Evolutionary conservation across 2,113 vertebrate genomes (phyloP).

Genomic region (Sylvilagus bachmani): DNA sequence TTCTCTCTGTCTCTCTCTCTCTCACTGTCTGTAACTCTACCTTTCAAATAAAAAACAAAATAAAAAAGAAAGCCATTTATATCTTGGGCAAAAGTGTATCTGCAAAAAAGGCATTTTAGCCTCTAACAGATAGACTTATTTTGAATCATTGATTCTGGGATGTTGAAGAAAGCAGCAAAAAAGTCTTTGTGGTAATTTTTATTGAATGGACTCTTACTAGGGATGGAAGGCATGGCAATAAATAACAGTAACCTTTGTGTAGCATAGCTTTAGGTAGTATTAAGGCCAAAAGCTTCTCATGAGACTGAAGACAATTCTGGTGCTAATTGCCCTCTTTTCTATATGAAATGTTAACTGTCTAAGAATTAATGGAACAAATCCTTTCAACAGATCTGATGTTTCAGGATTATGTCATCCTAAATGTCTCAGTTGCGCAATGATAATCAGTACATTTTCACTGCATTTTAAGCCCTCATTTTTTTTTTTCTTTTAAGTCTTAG

Average conservation of each 20-base stretch:
- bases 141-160: slow-evolving; percentile 83
- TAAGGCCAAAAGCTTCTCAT: slow-evolving; percentile 79
- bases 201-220: slow-evolving; percentile 78
- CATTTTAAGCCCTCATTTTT: neutral
- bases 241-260: slow-evolving; percentile 85
- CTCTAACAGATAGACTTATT: slow-evolving; percentile 75
- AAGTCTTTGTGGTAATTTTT: slow-evolving; percentile 76
- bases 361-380: slow-evolving; percentile 83
- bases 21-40: too few relatives aligned
- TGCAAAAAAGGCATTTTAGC: slow-evolving; percentile 69
- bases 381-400: slow-evolving; percentile 75
- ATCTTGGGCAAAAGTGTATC: slow-evolving; percentile 59
- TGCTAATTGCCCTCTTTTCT: slow-evolving; percentile 86
- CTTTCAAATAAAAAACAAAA: neutral
- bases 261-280: slow-evolving; percentile 59
- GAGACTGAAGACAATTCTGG: slow-evolving; percentile 78
- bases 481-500: neutral
- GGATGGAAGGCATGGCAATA: slow-evolving; percentile 79
- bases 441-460: slow-evolving; percentile 30
- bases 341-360: slow-evolving; percentile 84
- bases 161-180: slow-evolving; percentile 73
- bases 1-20: too few relatives aligned
- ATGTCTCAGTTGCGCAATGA: slow-evolving; percentile 62
- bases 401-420: slow-evolving; percentile 64
- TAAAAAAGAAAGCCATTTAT: slow-evolving; percentile 50